phyloP scores from a whole-genome alignment of 2,888 invertebrate genomes.

The Noctuana brunneofusca region DNA sequence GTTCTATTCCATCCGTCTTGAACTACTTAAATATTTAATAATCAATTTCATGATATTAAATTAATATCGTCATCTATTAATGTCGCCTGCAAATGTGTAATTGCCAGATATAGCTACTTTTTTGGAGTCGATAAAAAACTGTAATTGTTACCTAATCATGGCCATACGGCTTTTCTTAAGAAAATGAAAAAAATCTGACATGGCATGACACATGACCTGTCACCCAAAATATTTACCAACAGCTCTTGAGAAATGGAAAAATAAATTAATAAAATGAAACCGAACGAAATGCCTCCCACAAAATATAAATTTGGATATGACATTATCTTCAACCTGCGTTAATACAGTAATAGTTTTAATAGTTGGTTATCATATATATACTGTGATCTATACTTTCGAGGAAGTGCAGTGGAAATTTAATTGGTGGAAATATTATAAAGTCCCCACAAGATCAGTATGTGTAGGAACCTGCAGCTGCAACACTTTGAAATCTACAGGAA shows the following conservation, averaged over 20 bases:
- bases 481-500: not conserved
- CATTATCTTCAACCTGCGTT: conserved; percentile 46
- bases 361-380: conserved; percentile 54
- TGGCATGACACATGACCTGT: not conserved
- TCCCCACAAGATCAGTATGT: conserved; percentile 51
- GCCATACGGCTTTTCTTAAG: too few species aligned
- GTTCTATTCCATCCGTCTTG: too few species aligned
- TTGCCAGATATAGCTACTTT: not conserved
- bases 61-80: too few species aligned
- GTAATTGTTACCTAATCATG: not conserved
- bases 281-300: conserved; percentile 56
- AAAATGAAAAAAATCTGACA: too few species aligned
- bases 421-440: conserved; percentile 38
- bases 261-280: conserved; percentile 47
- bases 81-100: not conserved
- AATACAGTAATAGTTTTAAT: conserved; percentile 52
- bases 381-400: conserved; percentile 51
- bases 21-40: too few species aligned
- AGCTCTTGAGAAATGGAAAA: conserved; percentile 44
- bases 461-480: conserved; percentile 53
- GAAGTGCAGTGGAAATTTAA: conserved; percentile 37
- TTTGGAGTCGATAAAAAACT: too few species aligned
- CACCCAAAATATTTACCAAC: conserved; percentile 34
- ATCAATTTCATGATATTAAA: too few species aligned
- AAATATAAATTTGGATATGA: conserved; percentile 54